Conservation (phyloP, 2,797 vertebrate species). For the Danio kyathit region DNA sequence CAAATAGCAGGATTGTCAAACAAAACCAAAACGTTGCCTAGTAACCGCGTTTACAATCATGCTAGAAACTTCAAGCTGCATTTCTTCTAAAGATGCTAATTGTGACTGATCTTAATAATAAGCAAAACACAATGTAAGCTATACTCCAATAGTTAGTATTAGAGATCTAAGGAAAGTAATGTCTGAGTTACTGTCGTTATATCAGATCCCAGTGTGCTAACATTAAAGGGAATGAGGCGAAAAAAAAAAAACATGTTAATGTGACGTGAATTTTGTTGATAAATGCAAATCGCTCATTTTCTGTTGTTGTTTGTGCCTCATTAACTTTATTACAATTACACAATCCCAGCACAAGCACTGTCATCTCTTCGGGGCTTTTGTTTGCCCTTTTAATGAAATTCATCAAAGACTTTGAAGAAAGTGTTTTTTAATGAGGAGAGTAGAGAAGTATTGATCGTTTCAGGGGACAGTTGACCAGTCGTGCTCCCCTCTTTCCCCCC, state of each 20-base stretch:
- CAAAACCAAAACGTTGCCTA: slow-evolving; percentile 51
- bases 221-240: slow-evolving; percentile 1
- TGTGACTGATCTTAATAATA: slow-evolving; percentile 18
- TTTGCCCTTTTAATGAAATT: slow-evolving; percentile 52
- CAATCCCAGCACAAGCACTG: slow-evolving; percentile 24
- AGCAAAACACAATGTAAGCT: not conserved
- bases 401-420: slow-evolving; percentile 48
- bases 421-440: slow-evolving; percentile 46
- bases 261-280: slow-evolving; percentile 7
- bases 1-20: slow-evolving; percentile 7
- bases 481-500: slow-evolving; percentile 70
- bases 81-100: slow-evolving; percentile 9
- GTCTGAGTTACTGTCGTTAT: not conserved
- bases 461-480: slow-evolving; percentile 75
- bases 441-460: slow-evolving; percentile 65
- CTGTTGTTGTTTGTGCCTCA: slow-evolving; percentile 28
- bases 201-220: not conserved
- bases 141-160: not conserved
- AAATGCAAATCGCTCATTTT: slow-evolving; percentile 4
- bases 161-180: not conserved
- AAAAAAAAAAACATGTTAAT: slow-evolving; percentile 9
- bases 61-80: slow-evolving; percentile 26
- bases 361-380: slow-evolving; percentile 23
- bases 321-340: slow-evolving; percentile 47
- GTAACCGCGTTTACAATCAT: slow-evolving; percentile 34